Percentiles rank a stretch among this genome's conserved stretches.
These are phyloP conservation scores for Meleagris gallopavo DNA, from an alignment of 2,113 vertebrate genomes.

Conservation along the genomic window DNA sequence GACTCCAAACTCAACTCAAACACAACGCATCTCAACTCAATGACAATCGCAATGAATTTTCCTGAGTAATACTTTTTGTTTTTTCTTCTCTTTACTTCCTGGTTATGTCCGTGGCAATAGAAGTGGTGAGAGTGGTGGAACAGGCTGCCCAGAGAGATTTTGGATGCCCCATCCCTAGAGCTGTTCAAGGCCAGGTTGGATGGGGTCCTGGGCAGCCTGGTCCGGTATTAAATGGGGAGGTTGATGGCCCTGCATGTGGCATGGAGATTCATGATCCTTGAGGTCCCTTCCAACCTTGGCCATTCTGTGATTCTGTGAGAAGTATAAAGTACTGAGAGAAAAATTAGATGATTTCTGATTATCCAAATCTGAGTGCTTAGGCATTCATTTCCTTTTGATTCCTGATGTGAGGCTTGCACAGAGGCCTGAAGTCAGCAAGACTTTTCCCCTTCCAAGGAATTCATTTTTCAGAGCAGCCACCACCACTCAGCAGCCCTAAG, in stretches of 20 bases:
- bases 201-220: no score
- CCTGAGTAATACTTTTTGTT: not conserved
- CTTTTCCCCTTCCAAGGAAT: not conserved
- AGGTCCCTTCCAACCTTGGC: no score
- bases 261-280: no score
- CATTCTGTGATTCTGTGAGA: not conserved
- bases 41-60: not conserved
- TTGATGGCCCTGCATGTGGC: no score
- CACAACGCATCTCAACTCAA: not conserved
- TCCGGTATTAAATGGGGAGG: no score
- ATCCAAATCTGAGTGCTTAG: not conserved
- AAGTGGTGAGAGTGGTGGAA: not conserved
- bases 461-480: not conserved
- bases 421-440: not conserved
- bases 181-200: no score
- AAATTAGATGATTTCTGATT: not conserved
- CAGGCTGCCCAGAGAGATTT: no score
- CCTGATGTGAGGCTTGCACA: not conserved
- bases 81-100: not conserved
- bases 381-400: not conserved
- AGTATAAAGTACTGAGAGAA: not conserved
- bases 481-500: not conserved
- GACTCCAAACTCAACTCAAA: not conserved
- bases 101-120: not conserved
- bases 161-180: no score